These are phyloP conservation scores for Gnathonemus echidnorhynchus DNA, from an alignment of 2,113 vertebrate genomes.

Conservation along the genomic window DNA sequence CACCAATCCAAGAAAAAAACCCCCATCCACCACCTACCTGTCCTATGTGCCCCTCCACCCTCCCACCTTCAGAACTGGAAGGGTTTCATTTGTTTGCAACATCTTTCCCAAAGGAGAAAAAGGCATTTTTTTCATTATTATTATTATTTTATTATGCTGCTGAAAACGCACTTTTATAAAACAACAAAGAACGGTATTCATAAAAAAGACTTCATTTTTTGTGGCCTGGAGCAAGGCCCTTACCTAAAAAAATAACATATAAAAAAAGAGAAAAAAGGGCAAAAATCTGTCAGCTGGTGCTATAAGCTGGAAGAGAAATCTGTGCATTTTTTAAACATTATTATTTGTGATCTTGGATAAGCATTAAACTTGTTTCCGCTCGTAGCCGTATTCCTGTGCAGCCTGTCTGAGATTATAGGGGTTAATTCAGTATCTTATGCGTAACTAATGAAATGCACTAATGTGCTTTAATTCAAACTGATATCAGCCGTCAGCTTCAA, in stretches of 20 bases:
- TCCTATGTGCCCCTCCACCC: not conserved
- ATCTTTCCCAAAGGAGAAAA: constrained; percentile 16
- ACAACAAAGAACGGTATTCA: constrained; percentile 25
- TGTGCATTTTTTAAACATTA: not conserved
- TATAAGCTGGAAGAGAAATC: not conserved
- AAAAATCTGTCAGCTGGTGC: not conserved
- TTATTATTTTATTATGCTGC: constrained; percentile 35
- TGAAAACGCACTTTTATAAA: constrained; percentile 27
- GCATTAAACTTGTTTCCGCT: not conserved
- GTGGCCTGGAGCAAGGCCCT: constrained; percentile 23
- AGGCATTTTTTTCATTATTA: not conserved
- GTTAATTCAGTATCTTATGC: not conserved
- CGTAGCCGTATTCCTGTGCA: not conserved
- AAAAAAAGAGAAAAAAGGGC: not conserved
- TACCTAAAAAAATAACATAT: not conserved
- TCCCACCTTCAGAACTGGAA: constrained; percentile 16
- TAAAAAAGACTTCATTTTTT: constrained; percentile 18
- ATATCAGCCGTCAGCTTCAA: not conserved
- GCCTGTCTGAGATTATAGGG: not conserved
- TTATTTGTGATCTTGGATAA: constrained; percentile 7
- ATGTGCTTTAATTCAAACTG: not conserved
- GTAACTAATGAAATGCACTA: not conserved
- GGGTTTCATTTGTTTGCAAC: constrained; percentile 34
- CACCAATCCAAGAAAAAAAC: not conserved
- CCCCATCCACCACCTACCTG: not conserved